A percentile compares a stretch with the other conserved stretches of the same genome.
Evolutionary conservation across 2,797 vertebrate species (phyloP).

Genomic region (Heteromormyrus szaboi): DNA sequence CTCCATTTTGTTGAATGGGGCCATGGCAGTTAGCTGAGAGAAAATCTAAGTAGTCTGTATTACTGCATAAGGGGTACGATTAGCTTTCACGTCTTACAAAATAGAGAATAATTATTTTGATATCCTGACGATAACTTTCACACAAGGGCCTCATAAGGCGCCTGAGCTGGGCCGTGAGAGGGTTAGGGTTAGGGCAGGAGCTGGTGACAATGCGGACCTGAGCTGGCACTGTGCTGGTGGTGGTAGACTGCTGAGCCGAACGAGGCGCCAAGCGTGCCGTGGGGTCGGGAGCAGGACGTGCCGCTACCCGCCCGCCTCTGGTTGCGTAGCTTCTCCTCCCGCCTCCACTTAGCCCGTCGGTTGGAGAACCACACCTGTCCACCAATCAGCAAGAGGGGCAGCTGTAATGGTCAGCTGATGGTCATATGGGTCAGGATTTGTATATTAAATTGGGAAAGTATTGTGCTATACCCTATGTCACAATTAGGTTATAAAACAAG

Average conservation of each 20-base stretch:
- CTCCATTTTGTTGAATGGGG: neutral
- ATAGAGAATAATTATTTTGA: neutral
- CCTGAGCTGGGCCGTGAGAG: neutral
- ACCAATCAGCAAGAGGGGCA: slow-evolving; percentile 22
- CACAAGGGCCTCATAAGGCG: neutral
- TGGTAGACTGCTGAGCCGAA: slow-evolving; percentile 71
- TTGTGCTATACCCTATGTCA: neutral
- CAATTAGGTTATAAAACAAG: neutral
- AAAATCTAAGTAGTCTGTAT: neutral
- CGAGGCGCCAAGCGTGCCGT: slow-evolving; percentile 65
- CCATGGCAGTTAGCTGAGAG: neutral
- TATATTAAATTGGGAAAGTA: neutral
- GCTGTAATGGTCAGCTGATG: neutral
- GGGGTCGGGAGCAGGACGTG: slow-evolving; percentile 66
- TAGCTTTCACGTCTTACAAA: neutral
- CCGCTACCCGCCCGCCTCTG: slow-evolving; percentile 68
- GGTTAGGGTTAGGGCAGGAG: neutral
- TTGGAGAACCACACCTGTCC: slow-evolving; percentile 83
- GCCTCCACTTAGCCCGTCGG: slow-evolving; percentile 80
- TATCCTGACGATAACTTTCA: neutral
- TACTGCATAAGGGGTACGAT: neutral
- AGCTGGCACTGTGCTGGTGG: slow-evolving; percentile 53
- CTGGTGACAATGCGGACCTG: slow-evolving; percentile 4
- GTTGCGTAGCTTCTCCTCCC: slow-evolving; percentile 79
- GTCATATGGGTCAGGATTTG: neutral